Base-by-base conservation (phyloP, 2,113 vertebrate genomes). In the Coturnix japonica region DNA sequence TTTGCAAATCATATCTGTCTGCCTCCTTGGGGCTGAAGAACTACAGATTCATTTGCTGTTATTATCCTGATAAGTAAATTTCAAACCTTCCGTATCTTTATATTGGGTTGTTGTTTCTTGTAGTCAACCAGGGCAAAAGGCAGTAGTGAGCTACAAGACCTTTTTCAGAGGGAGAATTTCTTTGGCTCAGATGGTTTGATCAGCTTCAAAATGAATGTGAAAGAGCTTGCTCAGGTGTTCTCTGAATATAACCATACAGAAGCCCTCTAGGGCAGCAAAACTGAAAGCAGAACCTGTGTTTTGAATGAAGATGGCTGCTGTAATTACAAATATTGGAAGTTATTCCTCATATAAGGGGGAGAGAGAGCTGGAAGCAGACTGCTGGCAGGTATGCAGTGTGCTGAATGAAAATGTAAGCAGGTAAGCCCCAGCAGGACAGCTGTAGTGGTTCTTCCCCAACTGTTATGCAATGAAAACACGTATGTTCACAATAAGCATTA, bases 1-100 rank as follows among this genome's bases (percentile, higher is more conserved):
- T 19, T 39, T 80, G 47, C 19, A 63, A 35, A 47, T 15, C 3
- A 0, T 28, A 9, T 69, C 6, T 1, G 1, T 74, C 7, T 1
- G 1, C 69, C 3, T 75, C n/a, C 63, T 79, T 64, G 35, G 31
- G 30, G 25, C 3, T 41, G 43, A 33, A 46, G 54, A 67, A 51
- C n/a, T 47, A 16, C 43, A 46, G 82, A 82, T 57, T 87, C 28
- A 23, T 54, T 21, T 4, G 4, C 47, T 46, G 41, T 63, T 51
- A 47, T 26, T 60, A 77, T 59, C 6, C 13, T 43, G 19, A 15
- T 54, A 56, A 49, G 26, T 47, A 64, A 33, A 54, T 60, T 54
- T 54, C 31, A 37, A 31, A 26, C 8, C 12, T 2, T 59, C 13
- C 3, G 1, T 15, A 53, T n/a, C 15, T 77, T 35, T 71, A 1